Evolutionary conservation across 2,797 vertebrate genomes (phyloP).

Genomic region (Gymnoscopelus microlampas): DNA sequence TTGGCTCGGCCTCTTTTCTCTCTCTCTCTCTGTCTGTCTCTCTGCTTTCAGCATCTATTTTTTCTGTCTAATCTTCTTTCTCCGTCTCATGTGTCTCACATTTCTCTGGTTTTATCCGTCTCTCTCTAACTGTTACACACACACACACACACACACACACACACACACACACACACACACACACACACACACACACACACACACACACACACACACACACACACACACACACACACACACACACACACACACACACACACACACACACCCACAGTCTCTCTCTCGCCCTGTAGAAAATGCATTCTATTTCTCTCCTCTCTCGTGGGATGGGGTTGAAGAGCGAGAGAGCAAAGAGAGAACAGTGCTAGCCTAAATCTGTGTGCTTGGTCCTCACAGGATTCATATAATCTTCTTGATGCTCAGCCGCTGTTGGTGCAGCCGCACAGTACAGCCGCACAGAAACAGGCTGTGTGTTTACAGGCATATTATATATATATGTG

Average conservation of each 20-base stretch:
- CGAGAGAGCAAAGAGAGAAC: constrained; percentile 40
- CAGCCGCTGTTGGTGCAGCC: constrained; percentile 5
- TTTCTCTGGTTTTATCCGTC: not conserved
- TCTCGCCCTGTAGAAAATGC: constrained; percentile 25
- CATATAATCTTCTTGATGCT: constrained; percentile 74
- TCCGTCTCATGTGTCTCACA: not conserved
- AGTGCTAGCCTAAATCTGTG: constrained; percentile 44
- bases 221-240: too few relatives aligned
- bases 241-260: too few relatives aligned
- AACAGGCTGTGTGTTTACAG: too few relatives aligned
- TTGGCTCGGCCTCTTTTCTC: constrained; percentile 1
- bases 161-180: too few relatives aligned
- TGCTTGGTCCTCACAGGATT: constrained; percentile 44
- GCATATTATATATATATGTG: too few relatives aligned
- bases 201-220: too few relatives aligned
- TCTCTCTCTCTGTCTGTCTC: constrained; percentile 22
- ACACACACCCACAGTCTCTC: too few relatives aligned
- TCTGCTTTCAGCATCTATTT: not conserved
- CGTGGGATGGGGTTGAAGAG: constrained; percentile 57
- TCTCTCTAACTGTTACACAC: not conserved
- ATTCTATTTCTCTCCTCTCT: constrained; percentile 50
- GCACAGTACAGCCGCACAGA: too few relatives aligned
- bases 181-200: too few relatives aligned
- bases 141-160: too few relatives aligned
- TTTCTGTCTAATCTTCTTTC: too few relatives aligned